Conservation (phyloP, 2,797 vertebrate species). For the Enteromius anoplus region DNA sequence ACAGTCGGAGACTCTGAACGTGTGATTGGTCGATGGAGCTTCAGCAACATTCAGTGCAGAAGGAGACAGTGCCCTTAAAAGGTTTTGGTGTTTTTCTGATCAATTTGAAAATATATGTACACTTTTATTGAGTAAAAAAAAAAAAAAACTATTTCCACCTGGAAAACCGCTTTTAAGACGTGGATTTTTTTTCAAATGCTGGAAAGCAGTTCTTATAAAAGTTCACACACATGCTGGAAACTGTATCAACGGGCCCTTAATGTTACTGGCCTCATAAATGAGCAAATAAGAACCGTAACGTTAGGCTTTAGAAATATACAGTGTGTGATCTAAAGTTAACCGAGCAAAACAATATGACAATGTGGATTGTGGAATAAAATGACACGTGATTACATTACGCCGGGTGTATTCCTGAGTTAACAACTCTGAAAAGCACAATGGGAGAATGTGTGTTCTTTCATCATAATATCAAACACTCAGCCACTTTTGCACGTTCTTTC, state of each 20-base stretch:
- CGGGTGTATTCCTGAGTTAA: not conserved
- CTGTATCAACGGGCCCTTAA: not conserved
- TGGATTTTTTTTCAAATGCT: not conserved
- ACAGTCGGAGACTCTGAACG: no score
- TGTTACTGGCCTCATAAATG: not conserved
- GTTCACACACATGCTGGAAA: not conserved
- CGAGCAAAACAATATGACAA: not conserved
- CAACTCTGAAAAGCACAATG: not conserved
- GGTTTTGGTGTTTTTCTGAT: not conserved
- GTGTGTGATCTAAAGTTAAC: not conserved
- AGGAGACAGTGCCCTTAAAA: not conserved
- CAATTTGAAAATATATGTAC: not conserved
- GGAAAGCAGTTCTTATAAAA: not conserved
- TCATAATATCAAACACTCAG: not conserved
- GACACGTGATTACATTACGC: not conserved
- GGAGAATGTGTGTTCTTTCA: not conserved
- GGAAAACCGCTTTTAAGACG: not conserved
- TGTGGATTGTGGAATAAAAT: not conserved
- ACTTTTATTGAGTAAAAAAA: not conserved
- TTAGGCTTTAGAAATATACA: not conserved
- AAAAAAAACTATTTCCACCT: not conserved
- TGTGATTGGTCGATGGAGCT: no score
- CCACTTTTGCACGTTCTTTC: not conserved
- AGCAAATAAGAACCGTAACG: not conserved
- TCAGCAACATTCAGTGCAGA: not conserved